These are phyloP conservation scores for Elachura formosa DNA, from an alignment of 2,113 vertebrate genomes.

Conservation along the genomic window DNA sequence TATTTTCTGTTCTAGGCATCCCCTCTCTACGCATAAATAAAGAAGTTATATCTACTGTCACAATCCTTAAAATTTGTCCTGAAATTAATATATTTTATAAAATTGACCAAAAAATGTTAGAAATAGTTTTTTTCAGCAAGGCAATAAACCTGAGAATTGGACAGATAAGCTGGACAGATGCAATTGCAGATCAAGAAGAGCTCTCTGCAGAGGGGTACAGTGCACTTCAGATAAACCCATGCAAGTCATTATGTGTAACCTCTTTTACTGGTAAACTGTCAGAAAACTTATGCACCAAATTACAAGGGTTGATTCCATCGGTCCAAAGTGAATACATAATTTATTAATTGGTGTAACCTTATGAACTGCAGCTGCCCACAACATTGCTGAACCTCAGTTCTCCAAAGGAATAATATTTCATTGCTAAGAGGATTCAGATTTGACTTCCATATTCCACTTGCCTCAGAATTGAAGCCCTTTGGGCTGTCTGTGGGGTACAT, in stretches of 20 bases:
- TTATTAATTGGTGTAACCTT: background rate
- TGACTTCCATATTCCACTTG: background rate
- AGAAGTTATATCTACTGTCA: background rate
- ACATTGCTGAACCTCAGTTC: background rate
- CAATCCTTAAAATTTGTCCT: background rate
- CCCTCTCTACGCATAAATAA: background rate
- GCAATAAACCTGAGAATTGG: background rate
- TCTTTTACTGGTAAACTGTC: background rate
- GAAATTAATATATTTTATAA: background rate
- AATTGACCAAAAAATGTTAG: background rate
- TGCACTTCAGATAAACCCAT: background rate
- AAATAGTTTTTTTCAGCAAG: background rate
- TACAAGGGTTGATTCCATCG: background rate
- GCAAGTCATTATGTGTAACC: background rate
- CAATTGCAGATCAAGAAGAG: background rate
- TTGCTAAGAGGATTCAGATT: background rate
- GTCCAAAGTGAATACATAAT: background rate
- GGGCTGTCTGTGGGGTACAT: background rate
- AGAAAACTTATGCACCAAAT: background rate
- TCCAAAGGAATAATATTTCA: background rate
- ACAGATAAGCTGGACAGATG: background rate
- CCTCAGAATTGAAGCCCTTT: background rate
- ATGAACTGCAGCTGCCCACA: background rate
- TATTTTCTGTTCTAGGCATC: background rate
- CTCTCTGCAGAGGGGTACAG: background rate